Percentiles rank a stretch among this genome's conserved stretches.
phyloP scores from a whole-genome alignment of 2,113 vertebrate genomes.

The Cyrtonyx montezumae region DNA sequence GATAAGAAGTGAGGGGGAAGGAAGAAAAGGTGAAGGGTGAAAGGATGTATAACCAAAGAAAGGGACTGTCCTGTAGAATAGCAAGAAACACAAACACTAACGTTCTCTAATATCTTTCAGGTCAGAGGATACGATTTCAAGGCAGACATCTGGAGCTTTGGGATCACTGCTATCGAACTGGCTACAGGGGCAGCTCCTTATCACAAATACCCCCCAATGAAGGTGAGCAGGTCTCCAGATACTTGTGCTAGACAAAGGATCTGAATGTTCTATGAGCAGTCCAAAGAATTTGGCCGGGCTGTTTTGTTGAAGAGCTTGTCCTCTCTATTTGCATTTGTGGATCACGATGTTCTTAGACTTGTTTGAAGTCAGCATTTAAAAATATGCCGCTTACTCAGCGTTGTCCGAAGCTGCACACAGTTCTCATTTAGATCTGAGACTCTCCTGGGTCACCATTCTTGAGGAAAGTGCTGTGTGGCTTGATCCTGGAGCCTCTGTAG shows the following conservation, averaged over 20 bases:
- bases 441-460: not conserved
- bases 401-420: not conserved
- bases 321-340: not conserved
- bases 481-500: not conserved
- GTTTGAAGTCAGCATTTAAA: slow-evolving; percentile 14
- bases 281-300: not conserved
- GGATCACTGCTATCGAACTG: slow-evolving; percentile 98
- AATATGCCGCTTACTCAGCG: not conserved
- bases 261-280: not conserved
- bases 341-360: not conserved
- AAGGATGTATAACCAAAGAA: not conserved
- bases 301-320: not conserved
- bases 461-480: not conserved
- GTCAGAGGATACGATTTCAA: slow-evolving; percentile 98
- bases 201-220: slow-evolving; percentile 98
- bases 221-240: slow-evolving; percentile 78
- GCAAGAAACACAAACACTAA: not conserved
- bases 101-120: slow-evolving; percentile 68
- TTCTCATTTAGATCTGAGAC: not conserved
- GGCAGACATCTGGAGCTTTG: slow-evolving; percentile 99
- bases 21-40: not conserved
- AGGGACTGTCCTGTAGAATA: not conserved
- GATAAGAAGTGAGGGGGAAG: not conserved
- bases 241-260: not conserved
- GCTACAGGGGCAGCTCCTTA: slow-evolving; percentile 97